Evolutionary conservation across 53 echinoderm and acorn worm genomes (phyloP).

Genomic region (Hippasteria phrygiana): DNA sequence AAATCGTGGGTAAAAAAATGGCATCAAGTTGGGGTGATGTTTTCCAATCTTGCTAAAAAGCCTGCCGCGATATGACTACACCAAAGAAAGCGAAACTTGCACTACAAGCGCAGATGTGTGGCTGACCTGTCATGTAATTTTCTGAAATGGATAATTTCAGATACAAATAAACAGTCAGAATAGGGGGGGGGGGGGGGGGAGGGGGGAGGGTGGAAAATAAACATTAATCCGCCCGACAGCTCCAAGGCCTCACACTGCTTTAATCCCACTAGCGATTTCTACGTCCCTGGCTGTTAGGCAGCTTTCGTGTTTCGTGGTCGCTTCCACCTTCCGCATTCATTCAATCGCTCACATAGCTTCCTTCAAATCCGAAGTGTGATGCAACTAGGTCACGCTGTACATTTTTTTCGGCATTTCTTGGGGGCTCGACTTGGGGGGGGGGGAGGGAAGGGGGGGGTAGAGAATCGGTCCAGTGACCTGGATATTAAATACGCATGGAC

Average conservation of each 20-base stretch:
- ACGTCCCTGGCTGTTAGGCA: neutral
- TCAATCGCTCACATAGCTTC: neutral
- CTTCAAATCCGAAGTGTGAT: slow-evolving; percentile 3
- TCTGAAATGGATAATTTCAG: slow-evolving; percentile 12
- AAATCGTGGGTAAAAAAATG: slow-evolving; percentile 2
- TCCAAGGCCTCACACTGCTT: slow-evolving; percentile 30
- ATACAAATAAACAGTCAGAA: slow-evolving; percentile 17
- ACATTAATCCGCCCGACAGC: neutral
- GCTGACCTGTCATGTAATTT: neutral
- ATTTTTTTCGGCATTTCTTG: slow-evolving; percentile 10
- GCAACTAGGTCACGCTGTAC: slow-evolving; percentile 43
- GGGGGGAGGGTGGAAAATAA: neutral
- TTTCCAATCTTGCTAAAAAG: slow-evolving; percentile 48
- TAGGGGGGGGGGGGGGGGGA: neutral
- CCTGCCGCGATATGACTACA: neutral
- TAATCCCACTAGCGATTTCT: slow-evolving; percentile 24
- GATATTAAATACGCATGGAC: slow-evolving; percentile 47
- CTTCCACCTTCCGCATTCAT: neutral
- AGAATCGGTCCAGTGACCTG: slow-evolving; percentile 47
- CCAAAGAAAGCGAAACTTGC: neutral
- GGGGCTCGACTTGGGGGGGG: slow-evolving; percentile 4
- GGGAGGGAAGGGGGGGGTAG: too few relatives aligned
- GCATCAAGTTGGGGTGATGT: neutral
- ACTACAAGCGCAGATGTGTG: neutral
- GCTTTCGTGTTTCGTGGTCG: neutral